A percentile compares a stretch with the other conserved stretches of the same genome.
These are phyloP conservation scores for Pangasius macronema DNA, from an alignment of 2,797 vertebrate genomes.

Conservation along the genomic window DNA sequence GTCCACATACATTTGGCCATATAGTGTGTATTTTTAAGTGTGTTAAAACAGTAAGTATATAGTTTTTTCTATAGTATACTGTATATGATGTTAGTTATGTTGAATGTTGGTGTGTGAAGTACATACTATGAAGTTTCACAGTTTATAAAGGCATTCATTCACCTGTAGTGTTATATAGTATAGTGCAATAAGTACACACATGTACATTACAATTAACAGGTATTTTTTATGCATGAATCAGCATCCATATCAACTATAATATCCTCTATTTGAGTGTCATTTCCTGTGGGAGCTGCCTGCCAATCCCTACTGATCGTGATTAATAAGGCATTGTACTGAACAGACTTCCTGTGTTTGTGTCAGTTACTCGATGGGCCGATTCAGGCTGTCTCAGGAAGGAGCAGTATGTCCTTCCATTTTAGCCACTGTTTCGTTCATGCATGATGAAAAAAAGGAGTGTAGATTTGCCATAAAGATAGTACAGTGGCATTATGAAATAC, in stretches of 20 bases:
- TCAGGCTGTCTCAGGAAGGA: neutral
- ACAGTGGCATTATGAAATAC: neutral
- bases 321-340: slow-evolving; percentile 15
- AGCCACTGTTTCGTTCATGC: neutral
- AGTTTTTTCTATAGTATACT: too few relatives aligned
- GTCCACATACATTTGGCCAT: neutral
- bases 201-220: neutral
- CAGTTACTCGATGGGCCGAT: neutral
- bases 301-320: slow-evolving; percentile 17
- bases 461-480: neutral
- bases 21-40: neutral
- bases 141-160: neutral
- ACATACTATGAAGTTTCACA: neutral
- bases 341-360: slow-evolving; percentile 39
- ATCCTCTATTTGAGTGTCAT: neutral
- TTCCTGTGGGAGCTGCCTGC: slow-evolving; percentile 39
- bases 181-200: neutral
- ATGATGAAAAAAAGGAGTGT: neutral
- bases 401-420: neutral
- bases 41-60: neutral
- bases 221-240: slow-evolving; percentile 30
- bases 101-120: neutral
- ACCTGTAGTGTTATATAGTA: neutral
- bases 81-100: neutral
- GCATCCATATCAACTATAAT: slow-evolving; percentile 3